Conservation (phyloP, 2,888 invertebrate genomes). For the Ceraclea dissimilis region DNA sequence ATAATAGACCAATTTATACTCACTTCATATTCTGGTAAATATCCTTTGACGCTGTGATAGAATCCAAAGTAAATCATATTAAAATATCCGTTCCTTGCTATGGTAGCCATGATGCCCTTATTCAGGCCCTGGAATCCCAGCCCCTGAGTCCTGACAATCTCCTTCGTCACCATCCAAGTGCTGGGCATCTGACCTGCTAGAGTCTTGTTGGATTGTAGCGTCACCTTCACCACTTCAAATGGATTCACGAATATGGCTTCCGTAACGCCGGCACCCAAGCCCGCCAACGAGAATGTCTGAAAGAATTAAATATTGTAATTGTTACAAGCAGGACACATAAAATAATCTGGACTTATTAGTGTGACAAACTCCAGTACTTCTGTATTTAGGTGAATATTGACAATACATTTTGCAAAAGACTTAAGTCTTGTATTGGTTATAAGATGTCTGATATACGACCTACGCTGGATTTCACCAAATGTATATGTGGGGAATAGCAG, state of each 20-base stretch:
- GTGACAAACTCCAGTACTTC: no score
- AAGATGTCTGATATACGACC: no score
- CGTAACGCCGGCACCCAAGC: constrained; percentile 82
- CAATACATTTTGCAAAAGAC: no score
- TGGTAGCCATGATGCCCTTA: constrained; percentile 83
- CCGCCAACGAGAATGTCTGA: constrained; percentile 83
- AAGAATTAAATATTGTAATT: constrained; percentile 29
- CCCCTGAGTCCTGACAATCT: constrained; percentile 70
- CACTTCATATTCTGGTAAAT: constrained; percentile 58
- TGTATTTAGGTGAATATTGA: no score
- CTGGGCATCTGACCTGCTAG: constrained; percentile 58
- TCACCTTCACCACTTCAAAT: constrained; percentile 95
- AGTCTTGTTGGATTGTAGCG: constrained; percentile 67
- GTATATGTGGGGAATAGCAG: no score
- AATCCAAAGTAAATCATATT: constrained; percentile 94
- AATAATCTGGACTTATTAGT: no score
- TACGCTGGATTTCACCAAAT: no score
- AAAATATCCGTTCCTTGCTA: constrained; percentile 83
- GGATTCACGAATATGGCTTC: constrained; percentile 90
- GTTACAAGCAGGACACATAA: no score
- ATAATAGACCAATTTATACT: no score
- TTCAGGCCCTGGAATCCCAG: constrained; percentile 74
- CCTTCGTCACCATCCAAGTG: constrained; percentile 71
- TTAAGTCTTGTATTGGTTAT: no score
- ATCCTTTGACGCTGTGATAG: constrained; percentile 83